Conservation (phyloP, 2,797 vertebrate genomes). For the Tympanoctomys barrerae region DNA sequence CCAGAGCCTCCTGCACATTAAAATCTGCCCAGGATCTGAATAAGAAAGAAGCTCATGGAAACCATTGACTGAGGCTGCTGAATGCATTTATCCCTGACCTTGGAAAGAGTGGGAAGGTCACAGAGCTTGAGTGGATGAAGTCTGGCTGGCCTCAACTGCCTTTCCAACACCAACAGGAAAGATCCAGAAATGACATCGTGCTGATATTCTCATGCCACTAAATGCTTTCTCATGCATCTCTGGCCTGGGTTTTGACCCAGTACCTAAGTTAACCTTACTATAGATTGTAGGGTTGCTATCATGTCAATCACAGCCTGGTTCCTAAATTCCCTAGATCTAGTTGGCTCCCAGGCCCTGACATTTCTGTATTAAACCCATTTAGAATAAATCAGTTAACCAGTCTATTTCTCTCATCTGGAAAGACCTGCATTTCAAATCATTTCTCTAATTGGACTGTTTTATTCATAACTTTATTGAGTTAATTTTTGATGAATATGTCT, state of each 20-base stretch:
- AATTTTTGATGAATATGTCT: conserved; percentile 75
- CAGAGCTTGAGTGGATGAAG: neutral
- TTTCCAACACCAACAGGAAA: neutral
- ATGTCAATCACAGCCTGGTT: neutral
- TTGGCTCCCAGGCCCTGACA: conserved; percentile 51
- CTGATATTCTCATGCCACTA: neutral
- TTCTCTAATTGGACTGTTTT: conserved; percentile 68
- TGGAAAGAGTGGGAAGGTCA: neutral
- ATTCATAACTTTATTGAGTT: conserved; percentile 76
- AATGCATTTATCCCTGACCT: neutral
- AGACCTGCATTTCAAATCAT: conserved; percentile 64
- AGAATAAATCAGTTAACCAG: conserved; percentile 66
- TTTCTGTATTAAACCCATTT: conserved; percentile 69
- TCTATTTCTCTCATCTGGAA: conserved; percentile 64
- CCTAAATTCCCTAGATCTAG: conserved; percentile 23
- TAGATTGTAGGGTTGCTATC: neutral
- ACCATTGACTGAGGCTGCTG: neutral
- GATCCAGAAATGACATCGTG: neutral
- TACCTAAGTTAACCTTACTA: neutral
- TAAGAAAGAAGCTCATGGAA: neutral
- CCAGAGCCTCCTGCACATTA: conserved; percentile 31
- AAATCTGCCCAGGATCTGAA: conserved; percentile 50
- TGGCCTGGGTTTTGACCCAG: conserved; percentile 3
- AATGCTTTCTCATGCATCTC: neutral
- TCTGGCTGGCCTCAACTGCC: neutral